Percentiles rank a stretch among this genome's conserved stretches.
These are phyloP conservation scores for Coregonus sp. DNA, from an alignment of 2,797 vertebrate species.

Conservation along the genomic window DNA sequence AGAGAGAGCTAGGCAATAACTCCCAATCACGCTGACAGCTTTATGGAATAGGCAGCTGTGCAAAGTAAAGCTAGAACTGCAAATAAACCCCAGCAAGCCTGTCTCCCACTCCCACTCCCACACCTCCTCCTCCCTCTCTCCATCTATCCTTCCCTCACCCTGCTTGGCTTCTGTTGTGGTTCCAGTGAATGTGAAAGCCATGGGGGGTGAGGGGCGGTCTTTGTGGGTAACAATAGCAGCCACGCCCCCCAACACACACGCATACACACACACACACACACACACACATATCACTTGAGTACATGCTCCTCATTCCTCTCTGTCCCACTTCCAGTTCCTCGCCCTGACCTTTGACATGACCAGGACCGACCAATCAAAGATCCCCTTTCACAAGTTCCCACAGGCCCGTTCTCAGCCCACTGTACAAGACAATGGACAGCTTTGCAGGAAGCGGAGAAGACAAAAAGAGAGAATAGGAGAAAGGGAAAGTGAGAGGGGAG, in stretches of 20 bases:
- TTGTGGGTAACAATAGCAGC: conserved; percentile 47
- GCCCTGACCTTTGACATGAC: conserved; percentile 45
- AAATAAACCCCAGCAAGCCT: conserved; percentile 47
- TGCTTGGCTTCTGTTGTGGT: conserved; percentile 46
- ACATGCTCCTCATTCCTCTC: conserved; percentile 51
- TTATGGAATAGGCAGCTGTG: conserved; percentile 50
- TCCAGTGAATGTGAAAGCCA: conserved; percentile 43
- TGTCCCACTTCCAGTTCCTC: conserved; percentile 57
- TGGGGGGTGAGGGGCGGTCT: conserved; percentile 10
- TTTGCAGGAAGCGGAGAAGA: conserved; percentile 36
- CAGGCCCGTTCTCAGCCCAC: conserved; percentile 57
- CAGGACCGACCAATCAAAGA: conserved; percentile 45
- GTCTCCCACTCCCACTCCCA: conserved; percentile 7
- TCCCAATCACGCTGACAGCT: conserved; percentile 57
- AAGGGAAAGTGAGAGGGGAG: conserved; percentile 14
- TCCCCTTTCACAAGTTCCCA: conserved; percentile 33
- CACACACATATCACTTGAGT: conserved; percentile 7
- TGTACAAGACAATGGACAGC: conserved; percentile 56
- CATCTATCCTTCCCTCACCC: conserved; percentile 5
- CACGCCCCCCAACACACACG: conserved; percentile 28
- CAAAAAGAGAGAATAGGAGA: conserved; percentile 32
- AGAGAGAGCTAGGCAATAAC: conserved; percentile 52
- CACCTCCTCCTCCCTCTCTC: conserved; percentile 2
- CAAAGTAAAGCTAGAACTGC: conserved; percentile 47
- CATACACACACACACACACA: no score